phyloP scores from a whole-genome alignment of 2,113 vertebrate genomes.

The Thunnus maccoyii region DNA sequence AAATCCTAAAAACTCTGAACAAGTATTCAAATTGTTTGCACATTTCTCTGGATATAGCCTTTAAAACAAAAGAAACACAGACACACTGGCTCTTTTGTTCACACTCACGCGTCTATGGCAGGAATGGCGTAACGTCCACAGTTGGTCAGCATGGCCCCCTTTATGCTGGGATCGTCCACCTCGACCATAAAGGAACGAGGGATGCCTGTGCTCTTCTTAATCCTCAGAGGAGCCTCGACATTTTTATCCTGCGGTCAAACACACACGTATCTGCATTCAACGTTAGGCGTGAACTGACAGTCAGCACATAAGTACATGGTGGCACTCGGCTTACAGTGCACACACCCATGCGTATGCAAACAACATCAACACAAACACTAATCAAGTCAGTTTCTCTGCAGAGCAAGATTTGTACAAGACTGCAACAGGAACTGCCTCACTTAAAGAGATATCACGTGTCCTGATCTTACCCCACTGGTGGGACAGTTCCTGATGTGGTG shows the following conservation, averaged over 20 bases:
- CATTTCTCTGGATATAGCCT: not conserved
- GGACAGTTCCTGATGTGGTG: constrained; percentile 99
- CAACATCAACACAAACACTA: not conserved
- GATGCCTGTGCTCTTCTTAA: constrained; percentile 98
- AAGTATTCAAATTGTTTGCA: not conserved
- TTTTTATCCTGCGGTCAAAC: constrained; percentile 90
- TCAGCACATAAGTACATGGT: not conserved
- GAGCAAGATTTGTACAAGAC: not conserved
- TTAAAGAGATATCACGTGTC: not conserved
- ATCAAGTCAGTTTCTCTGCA: not conserved
- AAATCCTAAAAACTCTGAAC: too few species aligned
- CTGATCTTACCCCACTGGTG: constrained; percentile 89
- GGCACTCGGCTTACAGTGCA: not conserved
- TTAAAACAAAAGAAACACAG: not conserved
- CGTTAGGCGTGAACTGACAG: not conserved
- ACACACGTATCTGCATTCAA: constrained; percentile 6
- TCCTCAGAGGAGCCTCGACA: constrained; percentile 90
- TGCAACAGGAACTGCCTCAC: not conserved
- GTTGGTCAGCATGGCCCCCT: constrained; percentile 98
- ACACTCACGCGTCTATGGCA: constrained; percentile 95
- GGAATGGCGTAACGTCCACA: constrained; percentile 95
- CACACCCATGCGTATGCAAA: not conserved
- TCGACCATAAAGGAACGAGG: constrained; percentile 98
- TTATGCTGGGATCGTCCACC: constrained; percentile 95
- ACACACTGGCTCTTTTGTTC: not conserved